These are phyloP conservation scores for Seira musarum DNA, from an alignment of 2,888 invertebrate genomes.

Conservation along the genomic window DNA sequence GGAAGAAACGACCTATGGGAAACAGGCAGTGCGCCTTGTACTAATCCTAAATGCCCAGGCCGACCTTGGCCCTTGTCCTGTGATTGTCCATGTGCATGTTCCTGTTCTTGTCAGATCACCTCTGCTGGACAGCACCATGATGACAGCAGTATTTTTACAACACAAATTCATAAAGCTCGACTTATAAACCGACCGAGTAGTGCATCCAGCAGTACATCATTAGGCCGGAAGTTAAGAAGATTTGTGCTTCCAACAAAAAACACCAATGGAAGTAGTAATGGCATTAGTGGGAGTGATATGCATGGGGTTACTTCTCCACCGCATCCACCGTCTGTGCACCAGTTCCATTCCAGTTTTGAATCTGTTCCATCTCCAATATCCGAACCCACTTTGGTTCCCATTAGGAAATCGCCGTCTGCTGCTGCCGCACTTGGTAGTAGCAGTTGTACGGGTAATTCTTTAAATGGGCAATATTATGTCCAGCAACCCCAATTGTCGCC, in stretches of 20 bases:
- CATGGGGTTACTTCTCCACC: constrained; percentile 13
- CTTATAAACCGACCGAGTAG: constrained; percentile 28
- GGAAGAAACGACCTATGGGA: neutral
- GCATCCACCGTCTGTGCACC: constrained; percentile 44
- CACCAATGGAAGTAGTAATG: constrained; percentile 25
- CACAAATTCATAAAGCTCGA: constrained; percentile 48
- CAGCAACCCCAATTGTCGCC: neutral
- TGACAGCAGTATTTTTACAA: neutral
- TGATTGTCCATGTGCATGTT: constrained; percentile 42
- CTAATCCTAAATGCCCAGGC: constrained; percentile 40
- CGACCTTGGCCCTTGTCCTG: constrained; percentile 46
- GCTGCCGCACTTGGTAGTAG: constrained; percentile 41
- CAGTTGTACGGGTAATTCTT: neutral
- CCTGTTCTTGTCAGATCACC: constrained; percentile 20
- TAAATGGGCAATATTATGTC: constrained; percentile 27
- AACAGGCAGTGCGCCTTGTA: constrained; percentile 13
- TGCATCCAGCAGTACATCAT: constrained; percentile 48
- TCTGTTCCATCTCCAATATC: constrained; percentile 29
- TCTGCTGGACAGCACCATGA: neutral
- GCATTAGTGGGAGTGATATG: constrained; percentile 13
- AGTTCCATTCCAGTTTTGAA: constrained; percentile 54
- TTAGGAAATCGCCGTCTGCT: constrained; percentile 52
- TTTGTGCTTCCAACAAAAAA: constrained; percentile 66
- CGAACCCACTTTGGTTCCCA: constrained; percentile 45
- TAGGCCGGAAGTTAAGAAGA: constrained; percentile 65